These are phyloP conservation scores for Aethina tumida DNA, from an alignment of 1,140 invertebrate species.

Conservation along the genomic window DNA sequence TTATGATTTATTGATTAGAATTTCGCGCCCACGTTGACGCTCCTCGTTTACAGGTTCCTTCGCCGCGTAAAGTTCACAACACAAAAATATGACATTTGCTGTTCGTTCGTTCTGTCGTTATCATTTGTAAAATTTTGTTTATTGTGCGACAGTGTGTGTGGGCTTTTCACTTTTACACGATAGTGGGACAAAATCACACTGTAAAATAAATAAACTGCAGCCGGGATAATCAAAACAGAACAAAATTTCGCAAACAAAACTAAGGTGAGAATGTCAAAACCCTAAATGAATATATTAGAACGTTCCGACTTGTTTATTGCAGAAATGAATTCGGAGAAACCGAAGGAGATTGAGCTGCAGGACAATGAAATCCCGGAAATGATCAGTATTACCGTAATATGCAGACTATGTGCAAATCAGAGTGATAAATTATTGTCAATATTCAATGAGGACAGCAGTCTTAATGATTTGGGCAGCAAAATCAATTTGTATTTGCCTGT, in stretches of 20 bases:
- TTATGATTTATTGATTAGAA: too few relatives aligned
- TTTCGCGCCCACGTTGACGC: too few relatives aligned
- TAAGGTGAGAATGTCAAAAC: background rate
- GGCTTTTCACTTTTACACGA: too few relatives aligned
- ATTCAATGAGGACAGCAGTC: constrained; percentile 40
- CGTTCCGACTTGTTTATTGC: background rate
- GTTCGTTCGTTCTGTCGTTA: too few relatives aligned
- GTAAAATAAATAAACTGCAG: constrained; percentile 10
- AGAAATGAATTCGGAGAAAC: constrained; percentile 10
- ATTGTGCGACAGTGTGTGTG: too few relatives aligned
- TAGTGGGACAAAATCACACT: constrained; percentile 14
- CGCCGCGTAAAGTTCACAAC: too few relatives aligned
- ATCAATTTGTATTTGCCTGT: constrained; percentile 45
- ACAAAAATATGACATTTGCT: too few relatives aligned
- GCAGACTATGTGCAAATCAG: constrained; percentile 44
- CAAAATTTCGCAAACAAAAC: constrained; percentile 1
- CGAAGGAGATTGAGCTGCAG: constrained; percentile 1
- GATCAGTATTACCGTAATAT: constrained; percentile 25
- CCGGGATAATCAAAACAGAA: constrained; percentile 6
- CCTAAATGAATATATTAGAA: background rate
- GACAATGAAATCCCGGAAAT: constrained; percentile 14
- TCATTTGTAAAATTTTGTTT: too few relatives aligned
- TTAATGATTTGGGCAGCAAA: constrained; percentile 41
- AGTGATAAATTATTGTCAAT: constrained; percentile 43
- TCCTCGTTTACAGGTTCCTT: too few relatives aligned